Conservation (phyloP, 1,140 invertebrate genomes). For the Cataglyphis hispanica region DNA sequence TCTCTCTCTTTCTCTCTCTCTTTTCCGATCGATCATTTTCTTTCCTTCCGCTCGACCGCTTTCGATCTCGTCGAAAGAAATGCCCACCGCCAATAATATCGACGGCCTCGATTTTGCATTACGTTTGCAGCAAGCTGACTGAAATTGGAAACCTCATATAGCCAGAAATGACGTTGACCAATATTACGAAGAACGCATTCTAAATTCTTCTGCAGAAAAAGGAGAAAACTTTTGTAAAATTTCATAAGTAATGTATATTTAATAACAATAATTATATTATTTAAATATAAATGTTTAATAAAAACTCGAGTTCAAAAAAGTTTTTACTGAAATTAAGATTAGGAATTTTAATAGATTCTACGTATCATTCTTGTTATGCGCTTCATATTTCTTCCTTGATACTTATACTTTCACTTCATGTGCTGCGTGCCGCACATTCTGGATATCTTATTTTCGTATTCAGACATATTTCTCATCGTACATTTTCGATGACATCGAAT, state of each 20-base stretch:
- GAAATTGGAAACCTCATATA: slow-evolving; percentile 48
- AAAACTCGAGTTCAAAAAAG: slow-evolving; percentile 1
- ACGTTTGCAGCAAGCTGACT: slow-evolving; percentile 22
- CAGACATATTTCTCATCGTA: slow-evolving; percentile 12
- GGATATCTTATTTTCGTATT: slow-evolving; percentile 34
- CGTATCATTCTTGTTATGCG: background rate
- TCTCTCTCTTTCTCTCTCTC: slow-evolving; percentile 3
- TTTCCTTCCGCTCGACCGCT: slow-evolving; percentile 36
- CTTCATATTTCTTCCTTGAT: slow-evolving; percentile 26
- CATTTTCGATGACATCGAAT: background rate
- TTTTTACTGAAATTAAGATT: slow-evolving; percentile 24
- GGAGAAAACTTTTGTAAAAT: slow-evolving; percentile 9
- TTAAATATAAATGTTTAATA: background rate
- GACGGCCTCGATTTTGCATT: slow-evolving; percentile 55
- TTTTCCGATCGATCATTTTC: slow-evolving; percentile 31
- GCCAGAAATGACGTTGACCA: slow-evolving; percentile 9
- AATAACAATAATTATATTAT: too few species aligned
- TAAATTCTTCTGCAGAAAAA: background rate
- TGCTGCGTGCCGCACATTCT: background rate
- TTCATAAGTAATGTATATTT: background rate
- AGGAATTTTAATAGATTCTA: background rate
- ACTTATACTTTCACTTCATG: background rate
- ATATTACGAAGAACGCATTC: slow-evolving; percentile 1
- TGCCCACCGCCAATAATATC: slow-evolving; percentile 51
- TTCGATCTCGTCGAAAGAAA: slow-evolving; percentile 53